Conservation (phyloP, 2,797 vertebrate genomes). For the Huso huso region DNA sequence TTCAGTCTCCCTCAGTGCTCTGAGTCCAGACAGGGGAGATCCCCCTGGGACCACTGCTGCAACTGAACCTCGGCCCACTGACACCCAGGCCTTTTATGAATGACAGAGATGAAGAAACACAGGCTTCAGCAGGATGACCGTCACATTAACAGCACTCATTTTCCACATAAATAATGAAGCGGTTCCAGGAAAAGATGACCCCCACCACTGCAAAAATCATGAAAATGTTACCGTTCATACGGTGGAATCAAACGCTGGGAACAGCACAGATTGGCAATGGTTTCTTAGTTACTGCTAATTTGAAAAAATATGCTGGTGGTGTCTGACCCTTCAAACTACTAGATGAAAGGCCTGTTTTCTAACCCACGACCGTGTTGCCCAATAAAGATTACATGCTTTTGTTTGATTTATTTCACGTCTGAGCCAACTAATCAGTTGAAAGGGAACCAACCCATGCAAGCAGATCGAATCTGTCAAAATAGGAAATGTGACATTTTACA, state of each 20-base stretch:
- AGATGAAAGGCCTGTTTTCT: too few relatives aligned
- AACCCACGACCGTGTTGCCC: too few relatives aligned
- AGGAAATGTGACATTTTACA: too few relatives aligned
- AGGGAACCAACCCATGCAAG: too few relatives aligned
- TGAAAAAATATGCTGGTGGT: too few relatives aligned
- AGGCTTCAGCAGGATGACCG: neutral
- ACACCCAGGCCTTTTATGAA: conserved; percentile 30
- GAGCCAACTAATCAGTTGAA: too few relatives aligned
- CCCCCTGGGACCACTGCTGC: conserved; percentile 42
- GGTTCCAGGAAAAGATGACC: neutral
- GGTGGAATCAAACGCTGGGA: neutral
- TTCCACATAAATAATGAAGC: neutral
- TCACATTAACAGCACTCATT: neutral
- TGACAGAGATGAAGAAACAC: conserved; percentile 19
- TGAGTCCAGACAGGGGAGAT: conserved; percentile 41
- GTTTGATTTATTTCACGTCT: too few relatives aligned
- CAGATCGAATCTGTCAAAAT: too few relatives aligned
- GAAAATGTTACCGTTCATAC: neutral
- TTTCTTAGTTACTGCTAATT: too few relatives aligned
- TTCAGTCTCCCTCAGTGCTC: conserved; percentile 8
- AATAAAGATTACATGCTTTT: too few relatives aligned
- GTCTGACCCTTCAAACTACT: too few relatives aligned
- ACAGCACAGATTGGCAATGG: neutral
- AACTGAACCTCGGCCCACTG: conserved; percentile 29
- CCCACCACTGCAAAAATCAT: neutral